phyloP scores from a whole-genome alignment of 2,113 vertebrate genomes.

The Noctilio leporinus region DNA sequence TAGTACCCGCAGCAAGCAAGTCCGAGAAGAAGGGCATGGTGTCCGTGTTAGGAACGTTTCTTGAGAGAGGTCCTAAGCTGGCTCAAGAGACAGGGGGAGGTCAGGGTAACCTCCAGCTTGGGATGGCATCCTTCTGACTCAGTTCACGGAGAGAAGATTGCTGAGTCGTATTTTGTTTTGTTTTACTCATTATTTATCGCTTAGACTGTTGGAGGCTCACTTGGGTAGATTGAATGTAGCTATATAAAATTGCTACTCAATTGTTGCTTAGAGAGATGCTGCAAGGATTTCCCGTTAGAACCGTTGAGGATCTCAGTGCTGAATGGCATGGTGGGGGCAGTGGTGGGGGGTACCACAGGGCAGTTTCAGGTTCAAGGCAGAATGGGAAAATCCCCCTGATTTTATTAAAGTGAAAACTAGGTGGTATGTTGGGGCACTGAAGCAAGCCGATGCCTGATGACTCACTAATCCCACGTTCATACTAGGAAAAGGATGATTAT shows the following conservation, averaged over 20 bases:
- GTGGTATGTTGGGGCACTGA: not conserved
- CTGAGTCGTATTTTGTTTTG: not conserved
- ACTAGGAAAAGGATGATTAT: constrained; percentile 49
- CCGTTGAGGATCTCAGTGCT: not conserved
- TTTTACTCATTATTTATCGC: constrained; percentile 24
- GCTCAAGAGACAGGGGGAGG: not conserved
- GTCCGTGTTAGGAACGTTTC: not conserved
- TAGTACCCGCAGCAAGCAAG: not conserved
- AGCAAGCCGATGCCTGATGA: constrained; percentile 48
- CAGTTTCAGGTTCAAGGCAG: not conserved
- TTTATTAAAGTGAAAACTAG: constrained; percentile 16
- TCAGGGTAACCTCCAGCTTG: not conserved
- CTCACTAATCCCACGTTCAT: constrained; percentile 22
- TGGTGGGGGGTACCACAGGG: not conserved
- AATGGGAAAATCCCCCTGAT: not conserved
- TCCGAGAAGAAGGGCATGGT: not conserved
- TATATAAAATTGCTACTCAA: constrained; percentile 9
- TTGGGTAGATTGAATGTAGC: not conserved
- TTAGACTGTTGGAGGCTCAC: not conserved
- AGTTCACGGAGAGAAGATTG: not conserved
- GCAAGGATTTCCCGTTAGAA: not conserved
- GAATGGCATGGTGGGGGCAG: not conserved
- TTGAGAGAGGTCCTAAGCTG: not conserved
- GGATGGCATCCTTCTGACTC: not conserved
- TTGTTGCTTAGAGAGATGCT: not conserved